Evolutionary conservation across 2,888 invertebrate species (phyloP).

Genomic region (Cataglyphis cursor): DNA sequence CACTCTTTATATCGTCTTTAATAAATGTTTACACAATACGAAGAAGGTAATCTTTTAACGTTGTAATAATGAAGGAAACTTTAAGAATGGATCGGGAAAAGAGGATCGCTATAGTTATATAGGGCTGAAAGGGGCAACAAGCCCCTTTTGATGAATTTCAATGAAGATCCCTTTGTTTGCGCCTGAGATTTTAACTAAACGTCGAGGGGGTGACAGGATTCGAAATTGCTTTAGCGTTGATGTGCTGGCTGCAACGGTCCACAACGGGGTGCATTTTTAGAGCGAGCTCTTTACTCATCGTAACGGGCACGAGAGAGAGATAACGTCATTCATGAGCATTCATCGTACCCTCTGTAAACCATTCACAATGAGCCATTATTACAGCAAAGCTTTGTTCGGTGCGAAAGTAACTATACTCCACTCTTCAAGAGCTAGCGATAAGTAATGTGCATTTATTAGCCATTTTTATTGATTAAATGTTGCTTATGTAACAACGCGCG

Average conservation of each 20-base stretch:
- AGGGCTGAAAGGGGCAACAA: conserved; percentile 42
- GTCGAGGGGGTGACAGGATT: conserved; percentile 73
- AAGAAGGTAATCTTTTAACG: neutral
- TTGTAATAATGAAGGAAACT: neutral
- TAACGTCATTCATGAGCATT: conserved; percentile 77
- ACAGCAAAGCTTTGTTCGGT: conserved; percentile 9
- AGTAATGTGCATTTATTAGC: neutral
- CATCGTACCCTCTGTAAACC: conserved; percentile 30
- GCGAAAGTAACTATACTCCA: conserved; percentile 9
- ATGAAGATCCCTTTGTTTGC: conserved; percentile 79
- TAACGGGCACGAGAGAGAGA: conserved; percentile 70
- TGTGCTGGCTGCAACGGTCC: conserved; percentile 69
- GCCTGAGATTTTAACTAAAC: conserved; percentile 73
- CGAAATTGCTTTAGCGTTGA: conserved; percentile 77
- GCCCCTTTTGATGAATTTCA: conserved; percentile 79
- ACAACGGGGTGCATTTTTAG: conserved; percentile 78
- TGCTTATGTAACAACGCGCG: neutral
- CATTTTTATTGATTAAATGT: neutral
- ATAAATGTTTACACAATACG: neutral
- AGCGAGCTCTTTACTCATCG: conserved; percentile 64
- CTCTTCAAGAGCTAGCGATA: neutral
- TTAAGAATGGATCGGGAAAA: conserved; percentile 32
- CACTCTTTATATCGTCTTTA: neutral
- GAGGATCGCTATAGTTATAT: conserved; percentile 17
- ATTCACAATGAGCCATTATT: conserved; percentile 46